Evolutionary conservation across 2,113 vertebrate species (phyloP), one percentile per base, ranked within the genome.

Genomic region (Arenaria interpres): DNA sequence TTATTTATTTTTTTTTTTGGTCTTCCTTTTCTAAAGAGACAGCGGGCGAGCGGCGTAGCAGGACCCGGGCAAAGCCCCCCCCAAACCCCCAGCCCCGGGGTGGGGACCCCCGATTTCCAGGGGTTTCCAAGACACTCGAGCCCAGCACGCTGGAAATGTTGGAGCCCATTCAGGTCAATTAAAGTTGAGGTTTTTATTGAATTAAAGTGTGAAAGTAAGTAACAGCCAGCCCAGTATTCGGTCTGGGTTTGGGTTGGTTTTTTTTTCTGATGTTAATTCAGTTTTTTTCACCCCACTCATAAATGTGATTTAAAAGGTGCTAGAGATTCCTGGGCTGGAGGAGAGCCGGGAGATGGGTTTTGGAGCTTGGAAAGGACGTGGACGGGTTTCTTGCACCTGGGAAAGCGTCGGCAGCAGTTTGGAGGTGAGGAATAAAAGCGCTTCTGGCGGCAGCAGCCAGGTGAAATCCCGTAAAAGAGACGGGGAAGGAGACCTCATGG

Each of bases 131-230:
- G 64, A 32, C 35, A 7, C n/a, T n/a, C 1, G 10, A 74, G 37
- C 28, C 24, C 63, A 66, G 63, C 18, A 13, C 3, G 3, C 56
- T 85, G 80, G 77, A 94, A 87, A 72, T 24, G 21, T 9, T 85
- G 96, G 91, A 95, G 62, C 39, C 0, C 1, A 73, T 72, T 85
- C 91, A 82, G 71, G 50, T 64, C 89, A 76, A 80, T 94, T 76
- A 57, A 89, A 93, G 50, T 37, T 7, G 39, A 81, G 45, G n/a
- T 6, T 89, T 94, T 90, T 93, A 94, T 54, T 93, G 89, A 93
- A 91, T 88, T 93, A 19, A 93, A 93, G 88, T 79, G 78, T 94
- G 88, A 91, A 91, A 85, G 63, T 46, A 83, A 85, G 85, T 25
- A 56, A 46, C 17, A 85, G 48, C 66, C 94, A 89, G 84, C 43